phyloP scores from a whole-genome alignment of 2,888 invertebrate genomes.

The Scrobipalpa costella region DNA sequence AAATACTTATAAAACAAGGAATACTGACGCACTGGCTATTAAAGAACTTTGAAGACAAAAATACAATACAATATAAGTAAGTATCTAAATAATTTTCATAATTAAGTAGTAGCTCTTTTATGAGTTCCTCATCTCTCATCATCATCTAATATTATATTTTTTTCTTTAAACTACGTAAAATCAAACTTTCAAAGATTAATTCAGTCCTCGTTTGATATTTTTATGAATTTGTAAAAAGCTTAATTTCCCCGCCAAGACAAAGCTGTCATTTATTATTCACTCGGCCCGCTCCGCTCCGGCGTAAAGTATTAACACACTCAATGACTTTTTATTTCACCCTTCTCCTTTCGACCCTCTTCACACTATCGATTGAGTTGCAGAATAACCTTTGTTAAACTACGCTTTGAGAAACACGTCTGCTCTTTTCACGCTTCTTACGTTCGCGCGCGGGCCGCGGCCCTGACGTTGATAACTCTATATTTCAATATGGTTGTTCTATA shows the following conservation, averaged over 20 bases:
- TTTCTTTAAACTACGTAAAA: too few relatives aligned
- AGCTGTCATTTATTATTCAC: constrained; percentile 14
- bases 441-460: background rate
- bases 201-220: too few relatives aligned
- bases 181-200: too few relatives aligned
- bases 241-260: background rate
- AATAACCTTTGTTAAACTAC: constrained; percentile 11
- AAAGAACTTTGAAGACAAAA: too few relatives aligned
- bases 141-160: too few relatives aligned
- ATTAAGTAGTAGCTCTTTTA: too few relatives aligned
- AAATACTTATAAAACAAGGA: too few relatives aligned
- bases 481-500: background rate
- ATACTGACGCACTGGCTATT: too few relatives aligned
- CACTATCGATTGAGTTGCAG: constrained; percentile 2
- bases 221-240: background rate
- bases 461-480: background rate
- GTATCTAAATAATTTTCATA: too few relatives aligned
- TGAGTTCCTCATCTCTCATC: too few relatives aligned
- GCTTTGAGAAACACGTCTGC: background rate
- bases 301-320: constrained; percentile 9
- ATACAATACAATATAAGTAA: too few relatives aligned
- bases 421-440: background rate
- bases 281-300: background rate
- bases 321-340: constrained; percentile 20
- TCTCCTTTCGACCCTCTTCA: constrained; percentile 18